Conservation (phyloP, 2,113 vertebrate genomes). For the Psittacus erithacus region DNA sequence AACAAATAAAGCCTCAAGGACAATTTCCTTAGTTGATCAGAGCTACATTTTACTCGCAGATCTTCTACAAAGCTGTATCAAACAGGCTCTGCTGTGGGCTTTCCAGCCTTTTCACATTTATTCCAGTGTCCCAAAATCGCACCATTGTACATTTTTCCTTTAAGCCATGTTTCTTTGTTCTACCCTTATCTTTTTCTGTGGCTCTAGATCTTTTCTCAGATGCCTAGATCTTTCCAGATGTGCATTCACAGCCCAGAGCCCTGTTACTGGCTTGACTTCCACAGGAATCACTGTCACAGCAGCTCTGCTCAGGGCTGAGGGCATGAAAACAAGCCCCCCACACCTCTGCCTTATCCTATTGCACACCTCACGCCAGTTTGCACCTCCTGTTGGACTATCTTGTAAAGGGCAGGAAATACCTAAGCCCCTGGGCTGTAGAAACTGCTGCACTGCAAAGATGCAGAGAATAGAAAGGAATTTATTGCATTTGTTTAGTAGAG, state of each 20-base stretch:
- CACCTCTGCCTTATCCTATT: background rate
- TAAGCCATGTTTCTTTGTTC: background rate
- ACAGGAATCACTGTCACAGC: background rate
- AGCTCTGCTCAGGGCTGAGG: background rate
- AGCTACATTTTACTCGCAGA: background rate
- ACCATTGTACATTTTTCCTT: background rate
- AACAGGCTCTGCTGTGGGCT: background rate
- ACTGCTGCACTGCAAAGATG: background rate
- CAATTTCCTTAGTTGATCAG: background rate
- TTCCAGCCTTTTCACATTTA: background rate
- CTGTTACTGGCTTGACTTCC: background rate
- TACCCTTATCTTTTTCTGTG: background rate
- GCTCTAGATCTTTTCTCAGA: background rate
- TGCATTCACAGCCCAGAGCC: background rate
- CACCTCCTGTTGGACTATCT: background rate
- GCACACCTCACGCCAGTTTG: background rate
- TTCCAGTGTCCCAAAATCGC: background rate
- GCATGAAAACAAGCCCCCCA: background rate
- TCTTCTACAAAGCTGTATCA: background rate
- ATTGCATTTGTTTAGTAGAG: background rate
- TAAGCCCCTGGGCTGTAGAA: background rate
- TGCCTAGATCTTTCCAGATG: background rate
- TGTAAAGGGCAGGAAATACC: background rate
- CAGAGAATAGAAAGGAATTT: background rate
- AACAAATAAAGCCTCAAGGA: background rate